Evolutionary conservation across 2,113 vertebrate genomes (phyloP), one percentile per base, ranked within the genome.

Genomic region (Etia nguti): DNA sequence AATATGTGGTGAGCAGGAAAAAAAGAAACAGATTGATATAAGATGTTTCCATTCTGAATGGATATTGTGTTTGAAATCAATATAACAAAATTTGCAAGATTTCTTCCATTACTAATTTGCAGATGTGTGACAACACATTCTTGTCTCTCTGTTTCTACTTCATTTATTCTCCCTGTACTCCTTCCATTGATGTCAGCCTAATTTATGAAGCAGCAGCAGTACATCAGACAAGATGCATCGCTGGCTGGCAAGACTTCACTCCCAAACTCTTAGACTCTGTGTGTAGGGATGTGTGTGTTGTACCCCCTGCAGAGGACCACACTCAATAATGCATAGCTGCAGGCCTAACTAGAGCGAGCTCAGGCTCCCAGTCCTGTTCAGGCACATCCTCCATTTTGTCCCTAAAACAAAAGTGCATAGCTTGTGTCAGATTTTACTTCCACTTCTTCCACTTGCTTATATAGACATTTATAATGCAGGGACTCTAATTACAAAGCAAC

Each of bases 261-360:
- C 38, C 38, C 22, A 34, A 26, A 34, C 52, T 82, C 65, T 80
- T 43, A 10, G 79, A 34, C 65, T 57, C 59, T 6, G 18, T 52
- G 60, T 81, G 79, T 24, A 2, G 34, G 83, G 24, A 88, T 73
- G 83, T 62, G 82, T 54, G 80, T 62, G 81, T 20, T 65, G 75
- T 26, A 62, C 88, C 93, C 81, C 91, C 89, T 24, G 79, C 84
- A 24, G 88, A 92, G 88, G 73, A 82, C 84, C 84, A 70, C 84
- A 24, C 88, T 93, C 80, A 91, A 93, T 93, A 93, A 93, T 93
- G 82, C 89, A 92, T 83, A 10, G 85, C 92, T 85, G 75, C 54
- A 79, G 80, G 88, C 41, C 55, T 16, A 79, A 92, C 38, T 43
- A 10, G 83, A 90, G 54, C 86, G 24, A 79, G 48, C 70, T 3